Base-by-base conservation (phyloP, 2,888 invertebrate species). In the Lordiphosa fenestrarum region DNA sequence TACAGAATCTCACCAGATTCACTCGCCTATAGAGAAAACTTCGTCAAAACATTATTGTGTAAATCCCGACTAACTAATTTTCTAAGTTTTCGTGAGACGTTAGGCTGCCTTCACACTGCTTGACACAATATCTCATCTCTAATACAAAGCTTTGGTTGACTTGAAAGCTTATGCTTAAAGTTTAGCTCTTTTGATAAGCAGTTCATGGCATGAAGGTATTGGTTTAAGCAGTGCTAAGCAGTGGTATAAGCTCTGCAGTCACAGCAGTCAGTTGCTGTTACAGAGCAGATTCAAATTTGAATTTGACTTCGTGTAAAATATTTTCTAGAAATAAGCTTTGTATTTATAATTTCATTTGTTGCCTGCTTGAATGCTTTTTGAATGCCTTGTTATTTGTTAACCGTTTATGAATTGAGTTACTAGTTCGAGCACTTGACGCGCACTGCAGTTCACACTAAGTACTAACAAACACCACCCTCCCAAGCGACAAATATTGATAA, bases 381-480 rank as follows among this genome's bases (percentile, higher is more conserved):
- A 62, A 55, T 77, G 60, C 62, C 50, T 69, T n/a, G n/a, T n/a
- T n/a, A n/a, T n/a, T n/a, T n/a, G n/a, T n/a, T n/a, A n/a, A n/a
- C n/a, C n/a, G 12, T 36, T 48, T 25, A 25, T 25, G 25, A 25
- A 1, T n/a, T 38, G 37, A 53, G 44, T 61, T 77, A 76, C 63
- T 51, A 60, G 72, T 84, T 84, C 77, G 81, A 69, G 87, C 88
- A 86, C 84, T 35, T 75, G 58, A 66, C 69, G 75, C 69, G 85
- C 84, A 88, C 86, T 70, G 83, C 84, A 85, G 77, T 75, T 84
- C 78, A 80, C 86, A 86, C 81, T 85, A 87, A 86, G 86, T 86
- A 86, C 81, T 85, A 87, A 86, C 86, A 86, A 86, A 86, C 86
- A 71, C 81, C 85, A 87, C 80, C 86, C 84, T 86, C 84, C 82